A percentile compares a stretch with the other conserved stretches of the same genome.
These are phyloP conservation scores for Cerceris ruficornis DNA, from an alignment of 2,888 invertebrate species.

Conservation along the genomic window DNA sequence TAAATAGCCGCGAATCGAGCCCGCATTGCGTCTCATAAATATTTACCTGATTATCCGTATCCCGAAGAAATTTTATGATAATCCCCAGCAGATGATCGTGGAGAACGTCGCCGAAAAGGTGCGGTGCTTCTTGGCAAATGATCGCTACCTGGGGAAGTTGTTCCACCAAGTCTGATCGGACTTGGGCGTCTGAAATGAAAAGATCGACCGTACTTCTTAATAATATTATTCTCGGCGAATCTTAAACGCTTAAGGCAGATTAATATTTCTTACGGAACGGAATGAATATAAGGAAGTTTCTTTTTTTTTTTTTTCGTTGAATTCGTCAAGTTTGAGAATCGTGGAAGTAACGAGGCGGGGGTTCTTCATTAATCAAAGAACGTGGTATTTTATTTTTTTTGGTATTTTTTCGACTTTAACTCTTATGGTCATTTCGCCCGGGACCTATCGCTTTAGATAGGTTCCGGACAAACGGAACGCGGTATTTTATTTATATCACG, in stretches of 20 bases:
- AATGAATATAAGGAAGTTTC: too few species aligned
- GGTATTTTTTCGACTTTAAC: too few species aligned
- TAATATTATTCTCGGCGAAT: background rate
- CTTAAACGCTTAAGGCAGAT: background rate
- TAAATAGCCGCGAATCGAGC: slow-evolving; percentile 4
- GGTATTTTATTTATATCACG: background rate
- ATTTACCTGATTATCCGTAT: slow-evolving; percentile 84
- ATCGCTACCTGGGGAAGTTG: slow-evolving; percentile 87
- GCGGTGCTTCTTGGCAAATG: slow-evolving; percentile 84
- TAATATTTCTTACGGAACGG: background rate
- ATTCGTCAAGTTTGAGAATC: background rate
- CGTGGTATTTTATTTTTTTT: too few species aligned
- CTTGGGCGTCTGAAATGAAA: slow-evolving; percentile 83
- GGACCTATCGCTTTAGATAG: too few species aligned
- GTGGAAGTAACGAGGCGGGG: too few species aligned
- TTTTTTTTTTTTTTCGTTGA: background rate
- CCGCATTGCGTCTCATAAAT: slow-evolving; percentile 3
- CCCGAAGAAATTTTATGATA: slow-evolving; percentile 85
- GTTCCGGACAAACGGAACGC: background rate
- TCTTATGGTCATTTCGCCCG: too few species aligned
- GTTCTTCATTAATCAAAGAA: too few species aligned
- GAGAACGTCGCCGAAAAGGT: slow-evolving; percentile 82
- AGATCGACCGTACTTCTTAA: background rate
- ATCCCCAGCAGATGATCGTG: slow-evolving; percentile 85
- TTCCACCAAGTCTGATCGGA: slow-evolving; percentile 86